Percentiles rank a stretch among this genome's conserved stretches.
phyloP scores from a whole-genome alignment of 2,113 vertebrate genomes.

The Phalacrocorax brasilianus region DNA sequence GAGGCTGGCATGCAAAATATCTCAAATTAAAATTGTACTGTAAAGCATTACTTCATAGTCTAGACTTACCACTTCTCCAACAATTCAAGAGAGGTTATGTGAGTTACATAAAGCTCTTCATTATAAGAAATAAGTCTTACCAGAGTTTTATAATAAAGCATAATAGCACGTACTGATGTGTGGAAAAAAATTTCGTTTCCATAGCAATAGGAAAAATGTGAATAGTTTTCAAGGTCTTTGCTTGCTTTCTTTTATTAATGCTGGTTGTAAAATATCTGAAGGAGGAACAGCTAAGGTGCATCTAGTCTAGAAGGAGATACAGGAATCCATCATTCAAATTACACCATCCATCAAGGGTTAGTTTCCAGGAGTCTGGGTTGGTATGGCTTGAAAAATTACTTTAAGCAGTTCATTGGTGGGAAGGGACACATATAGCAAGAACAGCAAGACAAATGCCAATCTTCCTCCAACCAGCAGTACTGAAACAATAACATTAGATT shows the following conservation, averaged over 20 bases:
- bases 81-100: background rate
- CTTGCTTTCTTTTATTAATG: conserved; percentile 14
- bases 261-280: conserved; percentile 28
- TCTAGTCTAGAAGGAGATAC: background rate
- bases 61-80: background rate
- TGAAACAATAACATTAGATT: background rate
- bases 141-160: conserved; percentile 27
- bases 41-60: background rate
- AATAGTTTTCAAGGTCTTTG: conserved; percentile 14
- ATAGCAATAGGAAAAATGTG: conserved; percentile 9
- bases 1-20: background rate
- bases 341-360: background rate
- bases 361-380: background rate
- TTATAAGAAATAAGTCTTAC: background rate
- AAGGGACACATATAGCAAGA: background rate
- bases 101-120: conserved; percentile 1
- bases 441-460: background rate
- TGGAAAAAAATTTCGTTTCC: background rate
- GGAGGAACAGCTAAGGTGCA: background rate
- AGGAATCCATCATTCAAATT: conserved; percentile 23
- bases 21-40: background rate
- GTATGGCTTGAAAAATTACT: background rate
- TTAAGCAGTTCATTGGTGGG: background rate
- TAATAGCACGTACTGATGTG: background rate
- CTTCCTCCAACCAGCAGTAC: background rate